Base-by-base conservation (phyloP, 2,888 invertebrate genomes). In the Scelioninae gen. 1 region DNA sequence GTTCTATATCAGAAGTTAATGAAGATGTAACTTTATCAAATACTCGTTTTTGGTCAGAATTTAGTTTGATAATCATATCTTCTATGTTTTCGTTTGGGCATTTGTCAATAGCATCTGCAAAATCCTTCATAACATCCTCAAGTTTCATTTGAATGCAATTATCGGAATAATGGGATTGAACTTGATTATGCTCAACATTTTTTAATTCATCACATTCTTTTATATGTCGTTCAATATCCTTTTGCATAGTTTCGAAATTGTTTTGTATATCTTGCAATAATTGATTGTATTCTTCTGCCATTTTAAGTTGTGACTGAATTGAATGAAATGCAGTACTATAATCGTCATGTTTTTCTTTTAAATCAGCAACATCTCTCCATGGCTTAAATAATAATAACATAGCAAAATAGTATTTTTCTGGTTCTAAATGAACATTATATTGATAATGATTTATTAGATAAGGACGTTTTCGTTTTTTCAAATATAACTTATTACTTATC, bases 401-500 rank as follows among this genome's bases (percentile, higher is more conserved):
- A 34, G 56, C n/a, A 56, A 11, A 56, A 23, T 34, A 56, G 34
- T 56, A 56, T 23, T 23, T 16, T 38, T 56, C 56, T 15, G 53
- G 31, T 31, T 53, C 53, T 31, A 53, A 31, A 7, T 53, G 7
- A 15, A 53, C 15, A 31, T 32, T 53, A n/a, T 53, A 32, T 13
- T 31, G 29, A n/a, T 31, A 53, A 32, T 53, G 53, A 53, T 32
- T 53, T 53, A 53, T 31, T n/a, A 53, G 31, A 32, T 53, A 53
- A 53, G 31, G 31, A n/a, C 53, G 53, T 32, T 34, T 56, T 15
- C 56, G 15, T 56, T 56, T 56, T 34, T 56, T 56, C 15, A 56
- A 34, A n/a, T 13, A 56, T 34, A 56, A 13, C 3, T 56, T 38
- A 3, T 34, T 10, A 23, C 13, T 13, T 13, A 56, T 56, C 10